Evolutionary conservation across 2,888 invertebrate species (phyloP).

Genomic region (Thera britannica): DNA sequence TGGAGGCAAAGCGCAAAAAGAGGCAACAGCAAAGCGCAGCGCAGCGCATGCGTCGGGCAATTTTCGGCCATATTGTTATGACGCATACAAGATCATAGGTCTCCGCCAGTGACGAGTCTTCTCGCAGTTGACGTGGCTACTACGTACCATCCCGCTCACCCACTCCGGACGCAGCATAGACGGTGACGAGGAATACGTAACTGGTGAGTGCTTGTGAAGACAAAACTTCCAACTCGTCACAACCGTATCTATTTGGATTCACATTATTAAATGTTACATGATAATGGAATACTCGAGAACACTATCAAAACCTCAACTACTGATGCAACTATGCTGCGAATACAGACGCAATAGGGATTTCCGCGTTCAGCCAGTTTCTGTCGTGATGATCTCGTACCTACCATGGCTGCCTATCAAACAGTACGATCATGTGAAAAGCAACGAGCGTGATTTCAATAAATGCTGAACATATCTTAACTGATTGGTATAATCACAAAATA

Average conservation of each 20-base stretch:
- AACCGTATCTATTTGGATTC: constrained; percentile 76
- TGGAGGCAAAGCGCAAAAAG: constrained; percentile 38
- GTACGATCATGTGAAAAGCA: constrained; percentile 55
- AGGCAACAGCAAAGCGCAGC: not conserved
- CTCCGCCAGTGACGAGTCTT: constrained; percentile 93
- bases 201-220: constrained; percentile 91
- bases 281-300: constrained; percentile 54
- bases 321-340: constrained; percentile 55
- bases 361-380: constrained; percentile 61
- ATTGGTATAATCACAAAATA: constrained; percentile 69
- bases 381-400: constrained; percentile 72
- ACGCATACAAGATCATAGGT: constrained; percentile 90
- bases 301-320: constrained; percentile 52
- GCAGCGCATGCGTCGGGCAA: constrained; percentile 79
- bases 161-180: constrained; percentile 97
- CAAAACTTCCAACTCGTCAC: constrained; percentile 83
- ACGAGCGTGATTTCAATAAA: constrained; percentile 33
- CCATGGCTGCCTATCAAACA: constrained; percentile 71
- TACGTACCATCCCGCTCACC: constrained; percentile 96
- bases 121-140: constrained; percentile 96
- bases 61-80: constrained; percentile 89
- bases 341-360: constrained; percentile 77
- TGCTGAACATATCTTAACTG: constrained; percentile 31
- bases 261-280: constrained; percentile 72
- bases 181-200: constrained; percentile 98